phyloP scores from a whole-genome alignment of 2,113 vertebrate genomes.

The Anthoscopus minutus region DNA sequence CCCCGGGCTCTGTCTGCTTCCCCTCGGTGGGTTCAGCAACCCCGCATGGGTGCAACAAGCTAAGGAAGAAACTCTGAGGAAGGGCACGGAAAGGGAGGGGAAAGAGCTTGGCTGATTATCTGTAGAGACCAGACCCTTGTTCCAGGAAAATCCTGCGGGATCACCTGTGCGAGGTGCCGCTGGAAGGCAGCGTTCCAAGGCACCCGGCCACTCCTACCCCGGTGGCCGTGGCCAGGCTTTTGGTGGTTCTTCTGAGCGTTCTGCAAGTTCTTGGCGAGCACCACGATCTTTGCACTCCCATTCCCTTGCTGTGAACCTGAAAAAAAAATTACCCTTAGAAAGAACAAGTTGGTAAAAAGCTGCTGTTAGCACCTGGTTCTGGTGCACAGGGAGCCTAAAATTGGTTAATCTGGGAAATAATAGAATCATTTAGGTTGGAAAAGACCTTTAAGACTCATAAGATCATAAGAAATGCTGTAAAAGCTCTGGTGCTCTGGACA shows the following conservation, averaged over 20 bases:
- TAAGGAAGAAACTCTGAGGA: neutral
- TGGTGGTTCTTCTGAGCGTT: neutral
- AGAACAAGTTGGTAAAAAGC: neutral
- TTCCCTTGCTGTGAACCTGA: neutral
- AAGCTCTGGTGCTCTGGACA: neutral
- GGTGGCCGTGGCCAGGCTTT: fast-evolving
- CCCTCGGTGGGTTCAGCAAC: neutral
- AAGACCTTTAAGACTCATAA: neutral
- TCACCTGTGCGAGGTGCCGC: neutral
- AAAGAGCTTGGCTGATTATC: neutral
- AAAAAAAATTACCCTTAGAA: neutral
- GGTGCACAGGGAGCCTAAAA: neutral
- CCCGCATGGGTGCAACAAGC: neutral
- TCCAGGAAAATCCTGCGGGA: neutral
- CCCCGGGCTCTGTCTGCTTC: neutral
- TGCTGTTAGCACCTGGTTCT: neutral
- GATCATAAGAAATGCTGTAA: neutral
- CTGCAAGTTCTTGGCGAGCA: neutral
- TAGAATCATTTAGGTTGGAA: neutral
- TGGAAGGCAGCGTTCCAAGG: neutral
- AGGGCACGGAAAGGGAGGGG: neutral
- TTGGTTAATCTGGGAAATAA: neutral
- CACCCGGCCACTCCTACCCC: neutral
- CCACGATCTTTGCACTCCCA: neutral
- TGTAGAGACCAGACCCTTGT: neutral